These are phyloP conservation scores for Meloidogyne exigua DNA, from an alignment of 1,140 invertebrate species.

Conservation along the genomic window DNA sequence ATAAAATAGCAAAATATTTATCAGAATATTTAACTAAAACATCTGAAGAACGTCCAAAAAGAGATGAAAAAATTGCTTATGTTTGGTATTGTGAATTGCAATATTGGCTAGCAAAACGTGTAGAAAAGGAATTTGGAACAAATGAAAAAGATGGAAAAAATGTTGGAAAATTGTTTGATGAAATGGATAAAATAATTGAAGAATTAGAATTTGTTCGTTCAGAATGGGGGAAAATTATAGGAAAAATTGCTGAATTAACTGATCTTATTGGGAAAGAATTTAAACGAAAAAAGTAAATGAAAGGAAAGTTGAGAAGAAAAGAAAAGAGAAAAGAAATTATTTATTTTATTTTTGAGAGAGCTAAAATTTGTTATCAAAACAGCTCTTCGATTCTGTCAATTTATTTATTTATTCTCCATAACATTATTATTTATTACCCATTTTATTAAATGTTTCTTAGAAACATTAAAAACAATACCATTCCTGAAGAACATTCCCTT, in stretches of 20 bases:
- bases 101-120: slow-evolving; percentile 18
- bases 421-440: too few relatives aligned
- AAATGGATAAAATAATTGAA: neutral
- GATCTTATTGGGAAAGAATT: slow-evolving; percentile 19
- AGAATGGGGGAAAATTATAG: neutral
- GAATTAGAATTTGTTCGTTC: neutral
- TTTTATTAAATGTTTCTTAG: too few relatives aligned
- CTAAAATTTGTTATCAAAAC: too few relatives aligned
- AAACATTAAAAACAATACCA: too few relatives aligned
- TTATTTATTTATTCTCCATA: too few relatives aligned
- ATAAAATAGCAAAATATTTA: neutral
- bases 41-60: neutral
- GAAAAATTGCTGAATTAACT: slow-evolving; percentile 13
- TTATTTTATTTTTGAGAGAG: too few relatives aligned
- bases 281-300: neutral
- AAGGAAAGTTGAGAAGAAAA: neutral
- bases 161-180: neutral
- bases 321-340: neutral
- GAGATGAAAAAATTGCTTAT: slow-evolving; percentile 23
- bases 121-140: slow-evolving; percentile 1
- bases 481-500: too few relatives aligned
- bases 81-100: slow-evolving; percentile 21
- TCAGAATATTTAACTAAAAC: neutral
- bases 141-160: neutral
- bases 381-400: neutral